These are phyloP conservation scores for Nematolebias whitei DNA, from an alignment of 2,113 vertebrate species.

Conservation along the genomic window DNA sequence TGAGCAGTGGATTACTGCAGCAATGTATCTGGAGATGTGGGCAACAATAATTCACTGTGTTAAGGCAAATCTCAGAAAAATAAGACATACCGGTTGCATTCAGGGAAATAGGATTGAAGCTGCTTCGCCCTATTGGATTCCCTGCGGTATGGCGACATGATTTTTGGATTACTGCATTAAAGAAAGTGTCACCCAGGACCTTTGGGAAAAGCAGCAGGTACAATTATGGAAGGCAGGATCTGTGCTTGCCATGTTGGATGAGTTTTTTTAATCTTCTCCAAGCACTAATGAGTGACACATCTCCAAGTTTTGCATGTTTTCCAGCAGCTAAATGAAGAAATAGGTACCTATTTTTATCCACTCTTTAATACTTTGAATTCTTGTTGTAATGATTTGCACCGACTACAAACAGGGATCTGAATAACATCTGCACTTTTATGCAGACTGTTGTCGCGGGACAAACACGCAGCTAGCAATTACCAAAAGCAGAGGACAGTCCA, in stretches of 20 bases:
- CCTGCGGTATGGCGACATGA: conserved; percentile 70
- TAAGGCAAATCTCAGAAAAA: conserved; percentile 63
- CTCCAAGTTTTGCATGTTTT: background rate
- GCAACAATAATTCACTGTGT: conserved; percentile 74
- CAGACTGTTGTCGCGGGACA: conserved; percentile 25
- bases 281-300: background rate
- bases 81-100: conserved; percentile 56
- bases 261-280: conserved; percentile 12
- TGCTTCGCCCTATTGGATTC: conserved; percentile 67
- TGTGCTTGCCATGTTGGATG: conserved; percentile 15
- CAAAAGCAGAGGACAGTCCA: conserved; percentile 29
- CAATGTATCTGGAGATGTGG: conserved; percentile 55
- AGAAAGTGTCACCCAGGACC: conserved; percentile 64
- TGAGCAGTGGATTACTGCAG: conserved; percentile 54
- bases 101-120: conserved; percentile 70
- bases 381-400: background rate
- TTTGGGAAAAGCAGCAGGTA: conserved; percentile 50
- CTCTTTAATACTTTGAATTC: no score
- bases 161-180: conserved; percentile 79
- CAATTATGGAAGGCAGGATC: conserved; percentile 33
- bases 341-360: no score
- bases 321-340: background rate
- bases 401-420: conserved; percentile 38
- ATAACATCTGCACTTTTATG: conserved; percentile 51
- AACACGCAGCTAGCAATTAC: conserved; percentile 27